phyloP scores from a whole-genome alignment of 2,797 vertebrate genomes.

The Sus cebifrons region DNA sequence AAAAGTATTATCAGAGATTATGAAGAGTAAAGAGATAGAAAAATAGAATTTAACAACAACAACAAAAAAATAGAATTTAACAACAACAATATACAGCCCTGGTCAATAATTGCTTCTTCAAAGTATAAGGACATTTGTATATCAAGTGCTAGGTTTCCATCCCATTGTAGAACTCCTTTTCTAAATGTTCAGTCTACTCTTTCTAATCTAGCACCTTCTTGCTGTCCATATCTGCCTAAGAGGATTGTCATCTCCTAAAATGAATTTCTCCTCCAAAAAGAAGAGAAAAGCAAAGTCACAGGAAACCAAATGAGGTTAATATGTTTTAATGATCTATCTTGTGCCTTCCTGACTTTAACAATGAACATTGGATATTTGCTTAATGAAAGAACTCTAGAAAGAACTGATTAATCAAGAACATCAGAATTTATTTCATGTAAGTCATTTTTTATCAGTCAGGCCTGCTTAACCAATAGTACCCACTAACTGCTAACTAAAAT shows the following conservation, averaged over 20 bases:
- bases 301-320: neutral
- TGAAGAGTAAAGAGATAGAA: neutral
- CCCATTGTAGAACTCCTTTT: neutral
- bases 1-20: neutral
- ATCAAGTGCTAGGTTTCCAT: neutral
- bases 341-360: neutral
- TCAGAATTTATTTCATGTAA: conserved; percentile 1
- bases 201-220: conserved; percentile 13
- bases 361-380: neutral
- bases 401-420: conserved; percentile 25
- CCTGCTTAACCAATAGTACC: neutral
- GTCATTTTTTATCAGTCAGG: neutral
- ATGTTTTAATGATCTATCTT: neutral
- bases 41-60: neutral
- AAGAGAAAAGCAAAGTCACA: neutral
- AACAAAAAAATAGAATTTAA: conserved; percentile 1
- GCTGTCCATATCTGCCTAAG: neutral
- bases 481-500: conserved; percentile 32
- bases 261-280: neutral
- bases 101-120: neutral
- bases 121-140: neutral
- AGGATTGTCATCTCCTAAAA: conserved; percentile 30
- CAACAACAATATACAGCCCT: neutral
- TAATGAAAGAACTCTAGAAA: neutral
- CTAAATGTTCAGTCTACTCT: neutral